Conservation (phyloP, 1,140 invertebrate genomes). For the Caenorhabditis latens region DNA sequence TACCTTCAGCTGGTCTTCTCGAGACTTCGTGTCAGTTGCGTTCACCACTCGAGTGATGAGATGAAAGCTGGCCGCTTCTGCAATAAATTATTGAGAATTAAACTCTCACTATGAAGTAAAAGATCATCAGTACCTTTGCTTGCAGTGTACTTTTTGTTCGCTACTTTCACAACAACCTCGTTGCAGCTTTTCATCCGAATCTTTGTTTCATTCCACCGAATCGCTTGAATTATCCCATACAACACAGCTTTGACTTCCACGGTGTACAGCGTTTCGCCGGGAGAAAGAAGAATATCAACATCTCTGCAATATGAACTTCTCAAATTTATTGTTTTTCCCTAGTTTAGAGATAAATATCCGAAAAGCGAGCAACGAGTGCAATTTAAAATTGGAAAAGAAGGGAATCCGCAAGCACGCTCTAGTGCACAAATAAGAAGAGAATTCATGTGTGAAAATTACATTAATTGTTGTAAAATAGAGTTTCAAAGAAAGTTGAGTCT, state of each 20-base stretch:
- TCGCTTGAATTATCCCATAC: slow-evolving; percentile 48
- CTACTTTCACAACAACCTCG: slow-evolving; percentile 34
- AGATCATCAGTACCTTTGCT: not conserved
- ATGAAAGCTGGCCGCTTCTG: not conserved
- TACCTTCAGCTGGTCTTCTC: not conserved
- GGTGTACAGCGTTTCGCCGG: slow-evolving; percentile 8
- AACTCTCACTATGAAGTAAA: not conserved
- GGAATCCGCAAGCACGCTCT: no score
- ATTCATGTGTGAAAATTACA: no score
- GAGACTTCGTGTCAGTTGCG: not conserved
- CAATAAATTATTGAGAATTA: no score
- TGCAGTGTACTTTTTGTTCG: slow-evolving; percentile 1
- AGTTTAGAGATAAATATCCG: no score
- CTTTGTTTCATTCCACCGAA: not conserved
- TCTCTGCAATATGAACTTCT: not conserved
- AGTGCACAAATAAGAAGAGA: no score
- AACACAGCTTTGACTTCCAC: slow-evolving; percentile 40
- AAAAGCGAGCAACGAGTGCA: no score
- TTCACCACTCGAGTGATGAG: not conserved
- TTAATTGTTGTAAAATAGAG: no score
- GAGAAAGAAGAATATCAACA: slow-evolving; percentile 3
- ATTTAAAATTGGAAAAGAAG: not conserved
- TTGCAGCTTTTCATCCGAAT: slow-evolving; percentile 37
- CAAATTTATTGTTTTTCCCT: not conserved
- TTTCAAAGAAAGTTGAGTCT: no score